Conservation (phyloP, 92 coral and sea anemone genomes). For the Nematostella vectensis region DNA sequence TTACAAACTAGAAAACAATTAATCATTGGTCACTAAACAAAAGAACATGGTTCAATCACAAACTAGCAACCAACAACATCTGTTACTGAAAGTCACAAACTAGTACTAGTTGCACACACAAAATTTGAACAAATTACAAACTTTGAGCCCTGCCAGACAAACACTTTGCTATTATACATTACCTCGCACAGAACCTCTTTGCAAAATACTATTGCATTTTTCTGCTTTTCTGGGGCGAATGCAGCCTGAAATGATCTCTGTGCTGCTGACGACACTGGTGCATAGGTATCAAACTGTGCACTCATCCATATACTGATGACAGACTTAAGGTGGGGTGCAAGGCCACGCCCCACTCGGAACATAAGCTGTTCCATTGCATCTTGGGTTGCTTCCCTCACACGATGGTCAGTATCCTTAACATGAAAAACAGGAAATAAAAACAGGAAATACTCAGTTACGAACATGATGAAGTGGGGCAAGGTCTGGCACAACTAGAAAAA, state of each 20-base stretch:
- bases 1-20: constrained; percentile 55
- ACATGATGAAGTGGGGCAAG: too few relatives aligned
- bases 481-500: too few relatives aligned
- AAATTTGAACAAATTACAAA: too few relatives aligned
- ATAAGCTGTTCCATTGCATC: constrained; percentile 88
- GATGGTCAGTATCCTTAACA: constrained; percentile 76
- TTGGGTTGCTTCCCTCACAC: constrained; percentile 91
- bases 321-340: constrained; percentile 88
- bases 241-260: constrained; percentile 73
- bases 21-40: too few relatives aligned
- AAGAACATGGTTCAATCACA: too few relatives aligned
- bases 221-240: constrained; percentile 70
- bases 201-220: constrained; percentile 80
- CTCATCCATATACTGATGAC: constrained; percentile 89
- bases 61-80: constrained; percentile 1
- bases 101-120: background rate
- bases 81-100: too few relatives aligned
- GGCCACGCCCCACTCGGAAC: constrained; percentile 73
- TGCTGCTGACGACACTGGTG: constrained; percentile 84
- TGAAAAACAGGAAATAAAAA: background rate
- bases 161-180: too few relatives aligned
- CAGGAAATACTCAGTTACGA: background rate
- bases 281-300: constrained; percentile 81
- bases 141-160: too few relatives aligned
- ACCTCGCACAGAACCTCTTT: constrained; percentile 80